Base-by-base conservation (phyloP, 2,888 invertebrate genomes). In the Diloba caeruleocephala region DNA sequence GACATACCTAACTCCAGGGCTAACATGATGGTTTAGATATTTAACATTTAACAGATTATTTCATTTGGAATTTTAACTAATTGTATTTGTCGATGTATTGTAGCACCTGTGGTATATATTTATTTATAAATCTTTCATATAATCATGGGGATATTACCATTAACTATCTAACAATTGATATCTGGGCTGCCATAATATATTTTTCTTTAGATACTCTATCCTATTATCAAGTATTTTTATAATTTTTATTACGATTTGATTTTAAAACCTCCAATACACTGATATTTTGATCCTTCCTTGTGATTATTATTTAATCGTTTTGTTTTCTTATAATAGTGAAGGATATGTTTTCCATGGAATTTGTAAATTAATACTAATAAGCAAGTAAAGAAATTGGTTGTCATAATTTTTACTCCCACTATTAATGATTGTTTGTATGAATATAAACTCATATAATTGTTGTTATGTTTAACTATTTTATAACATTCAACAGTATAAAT, bases 1-100 rank as follows among this genome's bases (percentile, higher is more conserved):
- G 77, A 81, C 71, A 72, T 78, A 81, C 87, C 85, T 91, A 89
- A 92, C 87, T 83, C 76, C 78, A 85, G 85, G 86, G 87, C 84
- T 85, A 87, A 85, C 82, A 62, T 52, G 50, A 57, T 62, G 58
- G 68, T 58, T 52, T 56, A 64, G 44, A 64, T 56, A 55, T 39
- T 55, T 67, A 74, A 67, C 48, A 37, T 44, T 51, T 55, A 43
- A 54, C 33, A 31, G 45, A 57, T 31, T 26, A 34, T 12, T 52
- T 37, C n/a, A 45, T 52, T 9, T 41, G 41, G 29, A 56, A 33
- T 48, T 44, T 23, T 6, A 55, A 55, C 51, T 41, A 64, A 69
- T 61, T 52, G 19, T 49, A 25, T 33, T 21, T 46, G 28, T 53
- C 51, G 26, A 51, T 49, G 15, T 53, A 10, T 4, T 39, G 33